Base-by-base conservation (phyloP, 2,797 vertebrate species). In the Lacerta agilis region DNA sequence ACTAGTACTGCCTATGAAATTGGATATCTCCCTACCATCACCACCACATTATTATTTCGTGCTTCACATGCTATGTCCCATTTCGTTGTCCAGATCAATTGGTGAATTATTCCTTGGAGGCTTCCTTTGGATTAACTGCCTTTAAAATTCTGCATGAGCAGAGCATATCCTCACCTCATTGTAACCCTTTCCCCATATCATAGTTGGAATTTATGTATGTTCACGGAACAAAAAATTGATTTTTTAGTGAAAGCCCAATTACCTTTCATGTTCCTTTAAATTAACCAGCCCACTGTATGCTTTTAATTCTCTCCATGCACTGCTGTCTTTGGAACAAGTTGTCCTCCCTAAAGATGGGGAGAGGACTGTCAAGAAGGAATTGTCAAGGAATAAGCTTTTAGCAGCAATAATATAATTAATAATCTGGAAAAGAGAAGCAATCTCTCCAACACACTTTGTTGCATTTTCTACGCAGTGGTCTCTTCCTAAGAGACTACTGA, bases 301-400 rank as follows among this genome's bases (percentile, higher is more conserved):
- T 69, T 87, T 33, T 76, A 29, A 67, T 33, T 36, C 67, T 87
- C 85, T 82, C 72, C 90, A 43, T 13, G 9, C n/a, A 18, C 72
- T 79, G 29, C 0, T 88, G 67, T 38, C 15, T 84, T 75, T 58
- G 43, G 18, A 76, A 64, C 33, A 85, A 61, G 18, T 29, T 66
- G 84, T 86, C 29, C 17, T 86, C 10, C 41, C 11, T 43, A 78
- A 33, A 86, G 75, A 78, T 49, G 41, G 73, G 41, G 6, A 64
- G 66, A 43, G 18, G 23, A 38, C 38, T 67, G 1, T 25, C 25
- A 86, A 45, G 9, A 43, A 36, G 20, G 29, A 4, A 25, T 15
- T 29, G 45, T 27, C 61, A 49, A 49, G 13, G 78, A 78, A 20
- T 45, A 58, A 84, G 33, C 13, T 84, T 84, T 69, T 17, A 25